Base-by-base conservation (phyloP, 2,888 invertebrate genomes). In the Coecobrya sp. region DNA sequence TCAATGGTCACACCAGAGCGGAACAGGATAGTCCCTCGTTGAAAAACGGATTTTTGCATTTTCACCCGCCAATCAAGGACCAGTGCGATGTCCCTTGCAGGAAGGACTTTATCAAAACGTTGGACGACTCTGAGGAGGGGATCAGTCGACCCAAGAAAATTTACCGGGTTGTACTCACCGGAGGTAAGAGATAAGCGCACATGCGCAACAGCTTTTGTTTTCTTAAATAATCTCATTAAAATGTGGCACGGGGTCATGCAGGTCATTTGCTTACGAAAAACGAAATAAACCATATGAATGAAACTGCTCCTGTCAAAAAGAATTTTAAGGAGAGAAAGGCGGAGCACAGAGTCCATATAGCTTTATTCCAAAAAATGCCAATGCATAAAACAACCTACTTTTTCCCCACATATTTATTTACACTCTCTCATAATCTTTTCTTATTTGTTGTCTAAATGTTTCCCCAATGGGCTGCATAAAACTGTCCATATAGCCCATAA, bases 81-180 rank as follows among this genome's bases (percentile, higher is more conserved):
- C 70, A 86, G 36, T 91, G 91, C 45, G 91, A 91, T 27, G 91
- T 91, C 16, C 91, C 91, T 2, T 91, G 91, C 86, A 91, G 91
- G 27, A 91, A 91, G 68, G 91, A 91, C 36, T 91, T 91, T 27
- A 91, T 91, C 86, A 91, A 85, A 81, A 91, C 81, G 42, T 76
- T 89, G 52, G 87, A 91, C 36, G 92, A 93, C n/a, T 86, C 92
- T 13, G 93, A 92, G 55, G 93, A 92, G 84, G 81, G 81, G 19
- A 91, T 86, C 42, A 84, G 93, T 25, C 89, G 94, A 16, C 95
- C 95, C 22, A 97, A 97, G 96, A 97, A 97, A 95, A 97, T 98
- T 95, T 98, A 98, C 96, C 98, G 97, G 96, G 96, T 98, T 95
- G 98, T 98, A 95, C 97, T 98, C 94, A 98, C 98, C 95, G 98